Base-by-base conservation (phyloP, 1,140 invertebrate species). In the Diabrotica undecimpunctata region DNA sequence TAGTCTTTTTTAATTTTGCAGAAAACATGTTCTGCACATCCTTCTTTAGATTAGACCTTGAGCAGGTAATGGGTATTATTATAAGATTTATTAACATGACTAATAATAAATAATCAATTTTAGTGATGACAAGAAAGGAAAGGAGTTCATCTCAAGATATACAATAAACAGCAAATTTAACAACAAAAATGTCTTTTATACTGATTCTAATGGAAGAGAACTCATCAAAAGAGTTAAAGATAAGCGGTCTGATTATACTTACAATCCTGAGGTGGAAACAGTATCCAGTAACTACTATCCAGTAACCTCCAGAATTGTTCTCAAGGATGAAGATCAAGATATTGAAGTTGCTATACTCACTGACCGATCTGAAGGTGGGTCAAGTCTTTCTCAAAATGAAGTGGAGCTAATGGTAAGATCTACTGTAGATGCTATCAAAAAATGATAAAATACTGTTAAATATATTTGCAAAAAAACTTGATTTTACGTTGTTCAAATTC, bases 271-370 rank as follows among this genome's bases (percentile, higher is more conserved):
- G 13, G 78, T 83, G 0, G 88, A 97, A 63, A 81, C 86, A n/a
- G 79, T 93, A 0, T 81, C 92, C 52, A 90, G 88, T 2, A 98
- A 98, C 79, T 98, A 96, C 79, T 97, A 94, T 78, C 96, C 96
- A 0, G 84, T 98, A 0, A 95, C 93, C 12, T 89, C 89, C 5
- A 84, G 90, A 61, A 94, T 97, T 61, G 52, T 64, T 35, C 66
- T 73, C 52, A 59, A 52, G 65, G 69, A 74, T 66, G 70, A 81
- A 54, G 72, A 78, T 5, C 77, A 74, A 1, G 77, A 80, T 1
- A 70, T 81, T 0, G 82, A 83, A 35, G 67, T 91, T n/a, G 84
- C 83, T 11, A 78, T 95, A 0, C 75, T 97, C 38, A 74, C 71
- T 53, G 70, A 98, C 77, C 80, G 96, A 61, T 84, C 91, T 0